Base-by-base conservation (phyloP, 2,113 vertebrate genomes). In the Telmatochromis brachygnathus region DNA sequence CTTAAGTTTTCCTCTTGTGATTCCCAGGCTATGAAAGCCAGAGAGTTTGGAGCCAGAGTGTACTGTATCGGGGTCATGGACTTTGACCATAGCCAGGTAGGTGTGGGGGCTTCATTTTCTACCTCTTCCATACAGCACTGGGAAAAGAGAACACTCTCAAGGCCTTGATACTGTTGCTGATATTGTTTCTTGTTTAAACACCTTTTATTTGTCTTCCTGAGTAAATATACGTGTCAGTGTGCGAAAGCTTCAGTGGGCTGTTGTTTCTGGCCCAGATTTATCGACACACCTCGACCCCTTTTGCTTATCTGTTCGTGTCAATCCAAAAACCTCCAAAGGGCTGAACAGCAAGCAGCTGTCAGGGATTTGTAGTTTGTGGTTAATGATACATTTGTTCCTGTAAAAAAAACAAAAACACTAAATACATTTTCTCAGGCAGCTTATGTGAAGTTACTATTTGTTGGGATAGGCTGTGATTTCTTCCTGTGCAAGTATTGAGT, bases 1-100 rank as follows among this genome's bases (percentile, higher is more conserved):
- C 17, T 65, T 47, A 11, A 30, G n/a, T 89, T 7, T 70, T 13
- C 53, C 58, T 87, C 26, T 81, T 65, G 5, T 85, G 28, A 13
- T 65, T 81, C 19, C 13, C 90, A 99, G 99, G 99, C 98, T 42
- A 92, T 95, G 73, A 87, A 70, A 82, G 97, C 97, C 87, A 96
- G 98, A 93, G 91, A 93, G 2, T 96, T 97, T 79, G 99, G 99
- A 81, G 98, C 98, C 6, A 97, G 97, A 93, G 98, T 99, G 60
- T 99, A 98, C 91, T 99, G 99, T 81, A 97, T 99, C 7, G 99
- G 99, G 1, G 98, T 99, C 85, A 97, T 97, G 79, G 97, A 98
- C 95, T 99, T 99, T 94, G 96, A 98, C 87, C 97, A 97, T 91
- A 97, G 96, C n/a, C 98, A 99, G 97, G 99, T 99, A 96, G 92